Evolutionary conservation across 2,797 vertebrate genomes (phyloP).

Genomic region (Leucoraja ocellata): DNA sequence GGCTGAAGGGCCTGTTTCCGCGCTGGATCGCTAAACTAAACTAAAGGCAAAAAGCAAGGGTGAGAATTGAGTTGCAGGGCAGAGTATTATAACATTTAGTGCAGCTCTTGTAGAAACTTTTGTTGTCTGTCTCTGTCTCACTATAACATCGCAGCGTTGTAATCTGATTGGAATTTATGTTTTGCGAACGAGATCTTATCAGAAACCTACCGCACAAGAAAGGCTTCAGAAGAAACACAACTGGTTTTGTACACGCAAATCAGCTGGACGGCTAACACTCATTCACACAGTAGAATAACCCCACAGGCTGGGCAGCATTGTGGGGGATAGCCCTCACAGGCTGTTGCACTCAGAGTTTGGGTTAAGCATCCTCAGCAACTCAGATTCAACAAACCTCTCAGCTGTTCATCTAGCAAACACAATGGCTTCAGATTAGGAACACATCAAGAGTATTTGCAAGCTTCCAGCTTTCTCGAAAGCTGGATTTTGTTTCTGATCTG

Average conservation of each 20-base stretch:
- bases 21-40: no score
- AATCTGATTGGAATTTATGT: constrained; percentile 14
- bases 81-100: neutral
- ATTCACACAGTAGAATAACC: constrained; percentile 15
- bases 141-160: neutral
- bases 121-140: neutral
- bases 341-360: neutral
- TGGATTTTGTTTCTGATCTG: neutral
- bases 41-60: no score
- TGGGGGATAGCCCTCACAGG: neutral
- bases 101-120: neutral
- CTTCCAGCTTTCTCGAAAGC: neutral
- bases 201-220: neutral
- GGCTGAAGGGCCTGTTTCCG: no score
- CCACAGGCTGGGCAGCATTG: neutral
- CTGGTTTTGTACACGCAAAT: neutral
- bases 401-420: neutral
- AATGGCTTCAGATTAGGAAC: neutral
- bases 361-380: neutral
- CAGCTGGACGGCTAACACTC: neutral
- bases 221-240: constrained; percentile 5
- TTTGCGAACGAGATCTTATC: constrained; percentile 26
- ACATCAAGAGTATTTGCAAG: neutral
- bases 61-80: no score
- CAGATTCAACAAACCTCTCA: neutral